Base-by-base conservation (phyloP, 2,888 invertebrate genomes). In the Brassicogethes aeneus region DNA sequence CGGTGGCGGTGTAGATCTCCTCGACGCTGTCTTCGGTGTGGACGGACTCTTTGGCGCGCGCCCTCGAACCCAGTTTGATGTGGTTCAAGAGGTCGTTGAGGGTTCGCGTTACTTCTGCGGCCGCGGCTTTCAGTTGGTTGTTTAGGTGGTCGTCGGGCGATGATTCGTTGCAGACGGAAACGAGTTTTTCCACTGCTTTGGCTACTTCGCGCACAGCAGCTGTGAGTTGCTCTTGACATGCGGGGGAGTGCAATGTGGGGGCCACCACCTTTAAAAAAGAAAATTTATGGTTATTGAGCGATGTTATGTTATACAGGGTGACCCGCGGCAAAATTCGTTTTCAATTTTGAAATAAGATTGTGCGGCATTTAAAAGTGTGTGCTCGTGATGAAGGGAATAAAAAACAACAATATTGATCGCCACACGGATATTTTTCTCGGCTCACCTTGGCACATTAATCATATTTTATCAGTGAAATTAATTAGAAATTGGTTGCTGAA, bases 151-250 rank as follows among this genome's bases (percentile, higher is more conserved):
- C 77, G 43, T 82, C 82, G 39, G 82, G 81, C 41, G 80, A 70
- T 2, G 79, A 77, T 55, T 85, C 80, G 56, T 82, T 82, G 60
- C 91, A 90, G 1, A 87, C 85, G 15, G 79, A 76, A 5, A 94
- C 86, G 35, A 99, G 77, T 15, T 82, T 79, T 61, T 94, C 91
- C 0, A 99, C 96, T 0, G 96, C 90, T 44, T 79, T 79, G 0
- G 91, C 88, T 3, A 99, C 97, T 64, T 92, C 91, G 13, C 91
- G 80, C 1, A 95, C 91, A 0, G 99, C 96, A 42, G 85, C 85
- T 41, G 88, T 84, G 45, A 99, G 70, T 65, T 97, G 97, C 53
- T 90, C 87, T 60, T 96, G 86, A 47, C 89, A 89, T 0, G 83
- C 84, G 0, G 84, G 80, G 53, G 82, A 85, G 54, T 84, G 81